A percentile compares a stretch with the other conserved stretches of the same genome.
Conservation (phyloP, 2,888 invertebrate genomes). For the Epinotia bilunana region DNA sequence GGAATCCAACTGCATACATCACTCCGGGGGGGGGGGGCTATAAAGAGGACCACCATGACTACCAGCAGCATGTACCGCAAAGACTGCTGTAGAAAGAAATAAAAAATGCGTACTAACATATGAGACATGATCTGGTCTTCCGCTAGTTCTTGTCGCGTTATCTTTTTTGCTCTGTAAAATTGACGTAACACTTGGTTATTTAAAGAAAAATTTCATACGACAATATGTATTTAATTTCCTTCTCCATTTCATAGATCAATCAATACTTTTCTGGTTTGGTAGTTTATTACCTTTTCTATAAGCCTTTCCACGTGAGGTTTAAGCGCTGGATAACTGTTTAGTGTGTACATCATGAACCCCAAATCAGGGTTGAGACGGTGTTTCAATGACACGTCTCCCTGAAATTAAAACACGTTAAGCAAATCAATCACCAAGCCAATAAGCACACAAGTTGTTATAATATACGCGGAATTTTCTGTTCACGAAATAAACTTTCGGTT, state of each 20-base stretch:
- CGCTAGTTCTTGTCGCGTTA: too few relatives aligned
- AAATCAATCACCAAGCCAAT: too few relatives aligned
- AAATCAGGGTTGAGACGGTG: slow-evolving; percentile 75
- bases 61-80: not conserved
- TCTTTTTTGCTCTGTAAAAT: not conserved
- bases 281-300: slow-evolving; percentile 59
- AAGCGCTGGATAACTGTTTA: slow-evolving; percentile 72
- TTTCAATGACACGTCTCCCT: slow-evolving; percentile 73
- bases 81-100: not conserved
- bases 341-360: slow-evolving; percentile 72
- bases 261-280: not conserved
- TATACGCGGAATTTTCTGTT: too few relatives aligned
- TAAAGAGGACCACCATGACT: too few relatives aligned
- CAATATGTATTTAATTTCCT: too few relatives aligned
- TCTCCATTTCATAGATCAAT: too few relatives aligned
- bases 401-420: slow-evolving; percentile 26
- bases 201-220: too few relatives aligned
- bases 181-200: not conserved
- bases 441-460: too few relatives aligned
- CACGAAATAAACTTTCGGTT: too few relatives aligned
- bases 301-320: slow-evolving; percentile 65
- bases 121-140: not conserved
- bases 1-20: too few relatives aligned
- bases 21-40: too few relatives aligned
- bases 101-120: not conserved